Percentiles rank a stretch among this genome's conserved stretches.
Evolutionary conservation across 1,140 invertebrate genomes (phyloP).

Genomic region (Bombus sibiricus): DNA sequence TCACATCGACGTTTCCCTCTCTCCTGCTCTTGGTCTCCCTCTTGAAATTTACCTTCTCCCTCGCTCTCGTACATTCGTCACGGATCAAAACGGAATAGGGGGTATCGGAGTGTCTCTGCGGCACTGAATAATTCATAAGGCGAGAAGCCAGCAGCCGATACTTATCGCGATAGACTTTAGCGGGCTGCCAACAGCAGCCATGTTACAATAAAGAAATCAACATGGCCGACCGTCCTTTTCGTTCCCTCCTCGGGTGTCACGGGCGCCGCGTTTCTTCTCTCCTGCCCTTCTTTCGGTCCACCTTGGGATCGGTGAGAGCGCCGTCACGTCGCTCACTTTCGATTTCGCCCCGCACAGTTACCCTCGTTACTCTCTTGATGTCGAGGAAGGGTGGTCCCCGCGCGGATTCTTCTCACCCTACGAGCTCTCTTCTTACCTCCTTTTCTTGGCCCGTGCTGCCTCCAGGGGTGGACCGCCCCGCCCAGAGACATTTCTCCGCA

Average conservation of each 20-base stretch:
- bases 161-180: slow-evolving; percentile 76
- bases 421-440: slow-evolving; percentile 57
- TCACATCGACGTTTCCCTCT: slow-evolving; percentile 15
- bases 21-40: background rate
- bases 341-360: slow-evolving; percentile 72
- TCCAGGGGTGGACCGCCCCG: slow-evolving; percentile 73
- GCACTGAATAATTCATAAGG: slow-evolving; percentile 75
- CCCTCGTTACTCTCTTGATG: slow-evolving; percentile 74
- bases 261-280: slow-evolving; percentile 11
- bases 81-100: slow-evolving; percentile 40
- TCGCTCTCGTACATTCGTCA: slow-evolving; percentile 50
- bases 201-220: slow-evolving; percentile 79
- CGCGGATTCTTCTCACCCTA: slow-evolving; percentile 58
- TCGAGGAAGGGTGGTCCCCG: slow-evolving; percentile 68
- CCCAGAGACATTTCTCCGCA: slow-evolving; percentile 67
- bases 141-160: slow-evolving; percentile 69
- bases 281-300: slow-evolving; percentile 53
- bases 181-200: slow-evolving; percentile 81
- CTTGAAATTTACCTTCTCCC: background rate
- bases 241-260: slow-evolving; percentile 25
- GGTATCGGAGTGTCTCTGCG: slow-evolving; percentile 59
- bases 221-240: slow-evolving; percentile 69
- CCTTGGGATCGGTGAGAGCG: slow-evolving; percentile 27
- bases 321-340: slow-evolving; percentile 70
- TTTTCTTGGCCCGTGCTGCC: slow-evolving; percentile 73